Conservation (phyloP, 2,888 invertebrate genomes). For the Tipula vernalis region DNA sequence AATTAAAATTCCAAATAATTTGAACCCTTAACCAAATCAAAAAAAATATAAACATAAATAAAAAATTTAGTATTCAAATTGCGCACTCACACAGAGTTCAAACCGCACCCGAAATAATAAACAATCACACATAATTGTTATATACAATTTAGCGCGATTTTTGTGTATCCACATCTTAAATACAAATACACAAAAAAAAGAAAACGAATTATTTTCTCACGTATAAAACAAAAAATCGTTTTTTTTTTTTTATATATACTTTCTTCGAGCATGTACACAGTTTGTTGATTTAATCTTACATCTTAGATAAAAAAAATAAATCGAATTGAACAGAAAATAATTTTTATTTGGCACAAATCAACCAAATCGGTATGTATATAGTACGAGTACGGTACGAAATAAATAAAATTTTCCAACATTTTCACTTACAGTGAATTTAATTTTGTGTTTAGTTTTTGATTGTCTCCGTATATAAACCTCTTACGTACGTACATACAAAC, state of each 20-base stretch:
- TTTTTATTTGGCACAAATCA: slow-evolving; percentile 4
- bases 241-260: background rate
- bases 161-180: background rate
- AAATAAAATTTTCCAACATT: background rate
- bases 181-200: background rate
- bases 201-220: background rate
- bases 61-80: background rate
- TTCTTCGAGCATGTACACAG: background rate
- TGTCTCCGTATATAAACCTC: background rate
- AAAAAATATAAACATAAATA: too few species aligned
- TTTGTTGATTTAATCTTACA: slow-evolving; percentile 4
- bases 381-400: too few species aligned
- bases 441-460: background rate
- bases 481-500: background rate
- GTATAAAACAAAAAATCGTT: background rate
- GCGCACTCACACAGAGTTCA: background rate
- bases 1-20: too few species aligned
- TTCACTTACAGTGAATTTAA: background rate
- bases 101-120: background rate
- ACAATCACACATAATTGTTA: background rate
- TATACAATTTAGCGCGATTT: background rate
- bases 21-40: too few species aligned
- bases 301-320: background rate
- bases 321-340: background rate
- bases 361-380: background rate